Conservation (phyloP, 2,113 vertebrate species). For the Morone saxatilis region DNA sequence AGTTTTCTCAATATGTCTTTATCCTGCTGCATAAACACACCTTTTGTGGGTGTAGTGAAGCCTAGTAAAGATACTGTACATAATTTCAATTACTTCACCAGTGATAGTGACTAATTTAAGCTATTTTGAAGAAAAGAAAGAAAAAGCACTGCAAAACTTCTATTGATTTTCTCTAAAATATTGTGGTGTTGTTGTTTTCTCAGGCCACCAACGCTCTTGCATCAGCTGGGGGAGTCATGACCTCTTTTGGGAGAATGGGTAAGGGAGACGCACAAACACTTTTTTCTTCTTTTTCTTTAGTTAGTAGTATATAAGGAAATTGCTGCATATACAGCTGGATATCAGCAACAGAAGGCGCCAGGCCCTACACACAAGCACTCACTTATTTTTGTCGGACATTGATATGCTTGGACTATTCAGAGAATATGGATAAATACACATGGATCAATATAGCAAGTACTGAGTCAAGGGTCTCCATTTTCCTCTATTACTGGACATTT, state of each 20-base stretch:
- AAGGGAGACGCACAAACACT: constrained; percentile 31
- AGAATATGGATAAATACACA: not conserved
- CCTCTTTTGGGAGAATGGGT: constrained; percentile 81
- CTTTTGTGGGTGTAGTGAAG: no score
- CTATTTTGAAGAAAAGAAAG: not conserved
- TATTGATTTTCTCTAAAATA: constrained; percentile 14
- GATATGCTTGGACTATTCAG: not conserved
- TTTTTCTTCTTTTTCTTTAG: no score
- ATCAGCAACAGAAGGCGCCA: constrained; percentile 1
- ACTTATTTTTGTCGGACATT: constrained; percentile 41
- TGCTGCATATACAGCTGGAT: not conserved
- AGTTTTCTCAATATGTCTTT: not conserved
- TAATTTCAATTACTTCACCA: not conserved
- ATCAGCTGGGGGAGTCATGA: constrained; percentile 67
- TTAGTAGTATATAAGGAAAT: not conserved
- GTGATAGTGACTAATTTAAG: not conserved
- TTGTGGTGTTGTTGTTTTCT: constrained; percentile 52
- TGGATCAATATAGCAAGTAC: not conserved
- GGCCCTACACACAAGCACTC: constrained; percentile 8
- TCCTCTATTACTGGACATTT: not conserved
- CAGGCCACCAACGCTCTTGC: constrained; percentile 73
- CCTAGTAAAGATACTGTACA: not conserved
- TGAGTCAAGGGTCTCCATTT: not conserved
- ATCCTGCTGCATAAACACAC: not conserved
- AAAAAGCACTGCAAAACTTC: not conserved